A percentile compares a stretch with the other conserved stretches of the same genome.
Conservation (phyloP, 1,140 invertebrate genomes). For the Antheraea pernyi region DNA sequence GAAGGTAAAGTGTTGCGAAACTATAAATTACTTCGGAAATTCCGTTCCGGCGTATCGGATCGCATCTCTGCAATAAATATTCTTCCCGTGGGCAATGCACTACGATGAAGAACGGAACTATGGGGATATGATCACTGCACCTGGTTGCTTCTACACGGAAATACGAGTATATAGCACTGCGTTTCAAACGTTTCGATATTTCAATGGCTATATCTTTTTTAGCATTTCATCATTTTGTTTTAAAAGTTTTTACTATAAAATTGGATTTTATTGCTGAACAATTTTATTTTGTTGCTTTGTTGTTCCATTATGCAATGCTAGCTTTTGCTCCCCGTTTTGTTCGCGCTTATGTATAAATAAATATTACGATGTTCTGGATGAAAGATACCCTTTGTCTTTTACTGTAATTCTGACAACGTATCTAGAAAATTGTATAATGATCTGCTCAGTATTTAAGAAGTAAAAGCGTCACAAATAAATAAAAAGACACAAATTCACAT, state of each 20-base stretch:
- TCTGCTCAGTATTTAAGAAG: too few species aligned
- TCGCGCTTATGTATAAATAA: too few species aligned
- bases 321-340: too few species aligned
- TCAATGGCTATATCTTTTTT: neutral
- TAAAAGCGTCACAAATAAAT: too few species aligned
- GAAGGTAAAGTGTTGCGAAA: conserved; percentile 49
- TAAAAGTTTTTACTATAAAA: neutral
- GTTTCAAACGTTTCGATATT: neutral
- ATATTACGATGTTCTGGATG: too few species aligned
- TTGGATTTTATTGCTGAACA: too few species aligned
- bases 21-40: conserved; percentile 68
- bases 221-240: neutral
- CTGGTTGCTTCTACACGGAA: neutral
- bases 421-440: too few species aligned
- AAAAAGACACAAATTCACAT: too few species aligned
- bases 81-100: conserved; percentile 55
- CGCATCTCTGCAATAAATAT: conserved; percentile 62
- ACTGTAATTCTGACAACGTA: too few species aligned
- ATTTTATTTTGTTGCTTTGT: too few species aligned
- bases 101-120: conserved; percentile 48
- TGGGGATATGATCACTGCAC: conserved; percentile 16
- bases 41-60: conserved; percentile 48
- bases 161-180: neutral
- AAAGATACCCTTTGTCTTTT: too few species aligned
- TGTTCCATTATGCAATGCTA: too few species aligned